Evolutionary conservation across 2,888 invertebrate genomes (phyloP).

Genomic region (Syritta pipiens): DNA sequence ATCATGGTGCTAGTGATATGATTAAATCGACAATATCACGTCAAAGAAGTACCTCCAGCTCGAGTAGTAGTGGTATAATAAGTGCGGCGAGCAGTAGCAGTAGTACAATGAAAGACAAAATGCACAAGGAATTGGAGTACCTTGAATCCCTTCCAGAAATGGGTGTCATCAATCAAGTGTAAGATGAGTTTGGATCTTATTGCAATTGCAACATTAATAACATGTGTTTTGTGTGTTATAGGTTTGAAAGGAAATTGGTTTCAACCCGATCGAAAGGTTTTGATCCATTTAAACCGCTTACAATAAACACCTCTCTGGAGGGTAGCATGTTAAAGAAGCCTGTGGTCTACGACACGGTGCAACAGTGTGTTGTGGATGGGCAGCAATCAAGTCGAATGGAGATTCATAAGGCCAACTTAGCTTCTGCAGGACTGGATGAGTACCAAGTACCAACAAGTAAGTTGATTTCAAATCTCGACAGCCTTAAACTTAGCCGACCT

Average conservation of each 20-base stretch:
- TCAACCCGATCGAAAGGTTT: slow-evolving; percentile 77
- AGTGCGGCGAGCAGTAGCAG: slow-evolving; percentile 60
- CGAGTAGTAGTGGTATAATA: slow-evolving; percentile 44
- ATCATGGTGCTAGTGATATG: slow-evolving; percentile 66
- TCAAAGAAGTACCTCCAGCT: slow-evolving; percentile 33
- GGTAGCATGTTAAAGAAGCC: slow-evolving; percentile 47
- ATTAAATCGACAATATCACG: slow-evolving; percentile 48
- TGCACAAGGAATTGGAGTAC: slow-evolving; percentile 76
- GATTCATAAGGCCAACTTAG: slow-evolving; percentile 76
- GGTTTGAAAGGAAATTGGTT: slow-evolving; percentile 77
- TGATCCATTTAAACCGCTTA: slow-evolving; percentile 77
- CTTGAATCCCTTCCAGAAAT: slow-evolving; percentile 77
- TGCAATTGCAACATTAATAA: no score
- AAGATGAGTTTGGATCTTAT: no score
- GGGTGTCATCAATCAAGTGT: slow-evolving; percentile 79
- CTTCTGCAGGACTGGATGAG: slow-evolving; percentile 75
- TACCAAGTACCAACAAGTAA: slow-evolving; percentile 72
- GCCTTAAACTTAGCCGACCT: no score
- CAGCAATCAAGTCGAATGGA: slow-evolving; percentile 76
- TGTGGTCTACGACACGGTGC: slow-evolving; percentile 53
- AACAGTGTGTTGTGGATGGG: slow-evolving; percentile 74
- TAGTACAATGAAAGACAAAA: slow-evolving; percentile 73
- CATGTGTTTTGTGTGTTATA: no score
- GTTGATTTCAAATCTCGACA: slow-evolving; percentile 36
- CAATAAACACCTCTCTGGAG: slow-evolving; percentile 74